Conservation (phyloP, 2,888 invertebrate genomes). For the Laothoe populi region DNA sequence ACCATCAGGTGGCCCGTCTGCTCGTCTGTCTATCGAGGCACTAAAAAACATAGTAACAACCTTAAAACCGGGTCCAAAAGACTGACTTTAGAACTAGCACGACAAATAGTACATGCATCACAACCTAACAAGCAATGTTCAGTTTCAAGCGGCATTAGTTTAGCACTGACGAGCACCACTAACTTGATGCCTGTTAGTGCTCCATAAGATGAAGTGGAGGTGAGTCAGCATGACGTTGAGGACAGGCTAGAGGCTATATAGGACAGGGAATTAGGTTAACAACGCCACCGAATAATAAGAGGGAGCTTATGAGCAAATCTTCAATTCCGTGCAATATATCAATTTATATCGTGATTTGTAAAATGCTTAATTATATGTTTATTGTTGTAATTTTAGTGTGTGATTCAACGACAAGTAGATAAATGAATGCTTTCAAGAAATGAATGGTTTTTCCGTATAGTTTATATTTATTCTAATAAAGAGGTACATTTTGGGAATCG, state of each 20-base stretch:
- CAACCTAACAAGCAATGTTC: neutral
- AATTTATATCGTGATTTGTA: neutral
- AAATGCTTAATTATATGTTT: neutral
- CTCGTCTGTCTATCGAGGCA: too few species aligned
- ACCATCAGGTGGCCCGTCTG: too few species aligned
- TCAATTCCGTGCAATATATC: neutral
- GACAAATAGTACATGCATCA: neutral
- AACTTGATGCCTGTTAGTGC: neutral
- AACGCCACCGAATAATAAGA: neutral
- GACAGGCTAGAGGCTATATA: neutral
- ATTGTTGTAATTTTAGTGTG: neutral
- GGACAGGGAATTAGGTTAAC: slow-evolving; percentile 12
- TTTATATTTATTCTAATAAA: too few species aligned
- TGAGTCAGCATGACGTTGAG: slow-evolving; percentile 8
- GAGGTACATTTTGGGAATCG: too few species aligned
- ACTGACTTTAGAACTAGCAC: neutral
- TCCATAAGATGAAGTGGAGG: slow-evolving; percentile 9
- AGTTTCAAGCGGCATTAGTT: slow-evolving; percentile 13
- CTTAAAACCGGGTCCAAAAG: too few species aligned
- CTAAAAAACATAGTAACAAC: too few species aligned
- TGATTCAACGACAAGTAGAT: too few species aligned
- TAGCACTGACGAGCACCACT: neutral
- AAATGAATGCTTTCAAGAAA: too few species aligned
- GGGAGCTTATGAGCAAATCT: neutral
- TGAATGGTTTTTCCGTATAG: too few species aligned